Base-by-base conservation (phyloP, 2,113 vertebrate genomes). In the Sigmodon hispidus region DNA sequence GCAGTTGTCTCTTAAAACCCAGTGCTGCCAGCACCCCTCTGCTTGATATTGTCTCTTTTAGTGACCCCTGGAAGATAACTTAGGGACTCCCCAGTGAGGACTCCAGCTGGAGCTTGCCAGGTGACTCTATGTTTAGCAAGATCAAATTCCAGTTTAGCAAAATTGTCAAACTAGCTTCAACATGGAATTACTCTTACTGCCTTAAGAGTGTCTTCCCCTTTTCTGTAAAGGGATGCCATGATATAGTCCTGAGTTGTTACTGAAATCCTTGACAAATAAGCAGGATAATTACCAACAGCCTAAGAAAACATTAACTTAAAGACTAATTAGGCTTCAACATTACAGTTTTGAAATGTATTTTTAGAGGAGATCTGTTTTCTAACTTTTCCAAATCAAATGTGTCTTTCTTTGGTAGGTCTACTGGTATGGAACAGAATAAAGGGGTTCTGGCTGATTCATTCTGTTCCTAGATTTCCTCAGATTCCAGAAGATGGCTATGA, bases 361-460 rank as follows among this genome's bases (percentile, higher is more conserved):
- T 83, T 12, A 92, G 87, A 80, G 70, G 29, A 88, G 34, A 40
- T 93, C 92, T 92, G 1, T 80, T 90, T 40, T 91, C 81, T 96
- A 45, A 92, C 90, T 95, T 21, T 72, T 89, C 94, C 89, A 0
- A 59, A 70, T 50, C 79, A 93, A 96, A 59, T 67, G 24, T 96
- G 48, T 96, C 61, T 97, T 97, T 65, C 65, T 97, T 97, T 65
- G 52, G 50, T 97, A 99, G 99, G 99, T 77, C 97, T 98, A 63
- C 95, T 99, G 95, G 98, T 99, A 92, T 99, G 99, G 98, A 98
- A 99, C 97, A 98, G 93, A 96, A 97, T 97, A 81, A 99, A 99
- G 97, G 99, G 99, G 87, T 99, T 99, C 98, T 99, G 99, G 99
- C 83, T 99, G 84, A 99, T 98, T 80, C 99, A 99, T 98, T 99